Conservation (phyloP, 2,797 vertebrate genomes). For the Amniataba percoides region DNA sequence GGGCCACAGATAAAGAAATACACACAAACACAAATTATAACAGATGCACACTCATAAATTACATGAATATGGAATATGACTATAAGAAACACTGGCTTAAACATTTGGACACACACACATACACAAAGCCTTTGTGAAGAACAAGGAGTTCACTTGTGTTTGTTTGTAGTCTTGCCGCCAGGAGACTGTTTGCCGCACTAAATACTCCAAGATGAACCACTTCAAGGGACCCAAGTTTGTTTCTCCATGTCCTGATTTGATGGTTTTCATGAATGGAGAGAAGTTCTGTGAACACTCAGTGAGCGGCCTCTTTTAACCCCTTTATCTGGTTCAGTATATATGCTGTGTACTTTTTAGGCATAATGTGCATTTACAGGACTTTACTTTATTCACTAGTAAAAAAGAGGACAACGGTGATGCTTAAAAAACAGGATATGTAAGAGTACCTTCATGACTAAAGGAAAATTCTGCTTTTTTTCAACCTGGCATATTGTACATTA, state of each 20-base stretch:
- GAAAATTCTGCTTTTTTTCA: not conserved
- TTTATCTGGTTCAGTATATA: not conserved
- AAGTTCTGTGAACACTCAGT: not conserved
- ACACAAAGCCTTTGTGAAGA: constrained; percentile 37
- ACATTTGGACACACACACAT: constrained; percentile 1
- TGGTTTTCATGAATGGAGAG: constrained; percentile 46
- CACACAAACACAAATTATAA: constrained; percentile 18
- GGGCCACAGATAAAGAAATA: not conserved
- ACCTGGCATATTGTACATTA: not conserved
- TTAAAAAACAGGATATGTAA: too few relatives aligned
- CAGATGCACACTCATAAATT: constrained; percentile 9
- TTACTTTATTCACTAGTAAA: not conserved
- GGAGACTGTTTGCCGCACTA: constrained; percentile 50
- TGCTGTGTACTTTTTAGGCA: too few relatives aligned
- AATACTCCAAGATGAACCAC: constrained; percentile 63
- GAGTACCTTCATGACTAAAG: too few relatives aligned
- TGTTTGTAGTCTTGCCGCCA: constrained; percentile 65
- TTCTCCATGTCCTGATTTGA: constrained; percentile 7
- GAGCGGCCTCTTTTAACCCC: constrained; percentile 4
- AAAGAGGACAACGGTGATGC: not conserved
- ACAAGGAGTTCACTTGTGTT: constrained; percentile 50
- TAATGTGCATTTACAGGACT: not conserved
- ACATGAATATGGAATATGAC: constrained; percentile 10
- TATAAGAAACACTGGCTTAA: constrained; percentile 12
- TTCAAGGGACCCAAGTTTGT: constrained; percentile 30